Conservation (phyloP, 2,888 invertebrate species). For the Diadegma fenestrale region DNA sequence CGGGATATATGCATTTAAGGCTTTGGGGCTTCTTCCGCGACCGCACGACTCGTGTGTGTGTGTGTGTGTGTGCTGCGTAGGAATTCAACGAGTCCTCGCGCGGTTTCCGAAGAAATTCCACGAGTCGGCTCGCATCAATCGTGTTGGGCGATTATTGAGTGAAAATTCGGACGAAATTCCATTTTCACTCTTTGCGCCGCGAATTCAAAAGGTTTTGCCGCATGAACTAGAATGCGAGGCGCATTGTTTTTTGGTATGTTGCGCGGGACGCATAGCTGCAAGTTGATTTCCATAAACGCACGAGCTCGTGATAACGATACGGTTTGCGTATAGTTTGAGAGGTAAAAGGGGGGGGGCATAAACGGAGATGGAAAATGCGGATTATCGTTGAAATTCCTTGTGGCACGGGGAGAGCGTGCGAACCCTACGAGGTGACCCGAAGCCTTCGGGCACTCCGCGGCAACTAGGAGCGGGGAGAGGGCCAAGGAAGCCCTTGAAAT, state of each 20-base stretch:
- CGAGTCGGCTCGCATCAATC: too few species aligned
- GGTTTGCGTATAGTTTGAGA: too few species aligned
- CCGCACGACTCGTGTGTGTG: background rate
- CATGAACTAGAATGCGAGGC: too few species aligned
- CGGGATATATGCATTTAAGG: too few species aligned
- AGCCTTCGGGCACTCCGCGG: slow-evolving; percentile 79
- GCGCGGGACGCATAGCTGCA: too few species aligned
- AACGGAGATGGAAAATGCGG: slow-evolving; percentile 4
- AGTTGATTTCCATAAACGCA: too few species aligned
- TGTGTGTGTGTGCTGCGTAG: background rate
- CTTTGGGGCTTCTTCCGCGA: background rate
- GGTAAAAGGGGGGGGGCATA: background rate
- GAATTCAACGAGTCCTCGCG: background rate
- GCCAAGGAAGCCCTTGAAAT: slow-evolving; percentile 84
- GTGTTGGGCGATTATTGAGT: too few species aligned
- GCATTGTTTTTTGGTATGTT: too few species aligned
- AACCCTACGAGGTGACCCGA: slow-evolving; percentile 80
- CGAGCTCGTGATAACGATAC: too few species aligned
- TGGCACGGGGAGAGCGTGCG: slow-evolving; percentile 78
- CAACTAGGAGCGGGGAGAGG: slow-evolving; percentile 72
- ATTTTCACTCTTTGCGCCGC: background rate
- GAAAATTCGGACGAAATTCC: too few species aligned
- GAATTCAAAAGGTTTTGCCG: too few species aligned
- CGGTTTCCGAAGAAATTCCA: too few species aligned
- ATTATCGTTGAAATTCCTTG: slow-evolving; percentile 69